phyloP scores from a whole-genome alignment of 2,113 vertebrate species.

The Lasiurus borealis region DNA sequence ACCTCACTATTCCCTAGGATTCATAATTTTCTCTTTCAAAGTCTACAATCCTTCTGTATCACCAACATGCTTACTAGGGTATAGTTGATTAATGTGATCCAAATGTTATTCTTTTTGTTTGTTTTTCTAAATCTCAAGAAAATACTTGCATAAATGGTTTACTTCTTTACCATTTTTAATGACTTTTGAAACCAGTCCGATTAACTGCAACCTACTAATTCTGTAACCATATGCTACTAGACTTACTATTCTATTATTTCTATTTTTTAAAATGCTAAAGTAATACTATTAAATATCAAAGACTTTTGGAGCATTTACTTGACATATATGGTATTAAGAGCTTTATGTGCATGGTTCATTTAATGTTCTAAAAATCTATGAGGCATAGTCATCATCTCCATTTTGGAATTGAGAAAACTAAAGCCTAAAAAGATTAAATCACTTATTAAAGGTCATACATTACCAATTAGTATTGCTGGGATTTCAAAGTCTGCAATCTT shows the following conservation, averaged over 20 bases:
- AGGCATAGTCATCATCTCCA: not conserved
- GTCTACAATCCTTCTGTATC: not conserved
- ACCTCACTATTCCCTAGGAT: not conserved
- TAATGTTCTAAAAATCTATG: not conserved
- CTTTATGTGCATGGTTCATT: not conserved
- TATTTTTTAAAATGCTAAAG: constrained; percentile 20
- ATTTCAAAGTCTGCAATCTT: not conserved
- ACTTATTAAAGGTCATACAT: not conserved
- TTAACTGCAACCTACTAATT: not conserved
- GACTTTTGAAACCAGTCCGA: not conserved
- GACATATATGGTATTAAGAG: not conserved
- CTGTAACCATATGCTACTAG: not conserved
- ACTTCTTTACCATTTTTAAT: not conserved
- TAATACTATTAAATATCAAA: not conserved
- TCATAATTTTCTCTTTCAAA: not conserved
- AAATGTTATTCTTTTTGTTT: not conserved
- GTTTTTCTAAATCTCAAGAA: not conserved
- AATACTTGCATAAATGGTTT: not conserved
- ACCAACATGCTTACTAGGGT: not conserved
- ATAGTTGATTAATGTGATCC: not conserved
- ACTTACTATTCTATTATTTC: not conserved
- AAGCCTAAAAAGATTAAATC: not conserved
- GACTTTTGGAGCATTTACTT: not conserved
- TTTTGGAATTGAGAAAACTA: not conserved
- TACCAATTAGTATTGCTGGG: not conserved